Conservation (phyloP, 2,113 vertebrate genomes). For the Gadus chalcogrammus region DNA sequence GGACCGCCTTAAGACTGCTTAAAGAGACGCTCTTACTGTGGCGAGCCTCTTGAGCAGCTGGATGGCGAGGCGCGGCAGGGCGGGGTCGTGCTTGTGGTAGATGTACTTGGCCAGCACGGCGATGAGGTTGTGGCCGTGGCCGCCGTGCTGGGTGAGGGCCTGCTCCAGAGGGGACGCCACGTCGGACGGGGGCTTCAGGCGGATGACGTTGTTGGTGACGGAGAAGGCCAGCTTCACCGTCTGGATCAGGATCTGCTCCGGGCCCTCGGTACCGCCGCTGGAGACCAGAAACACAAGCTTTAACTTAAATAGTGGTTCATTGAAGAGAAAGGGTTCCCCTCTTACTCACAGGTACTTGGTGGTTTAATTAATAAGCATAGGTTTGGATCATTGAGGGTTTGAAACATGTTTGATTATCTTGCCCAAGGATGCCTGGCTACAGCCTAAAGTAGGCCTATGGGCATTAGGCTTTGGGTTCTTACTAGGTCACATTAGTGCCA, state of each 20-base stretch:
- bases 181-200: slow-evolving; percentile 86
- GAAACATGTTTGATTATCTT: too few species aligned
- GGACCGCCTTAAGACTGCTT: too few species aligned
- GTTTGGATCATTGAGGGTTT: too few species aligned
- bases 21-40: slow-evolving; percentile 69
- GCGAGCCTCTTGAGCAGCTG: slow-evolving; percentile 94
- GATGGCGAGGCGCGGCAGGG: slow-evolving; percentile 91
- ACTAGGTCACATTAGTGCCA: too few species aligned
- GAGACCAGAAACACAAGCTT: neutral
- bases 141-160: slow-evolving; percentile 92
- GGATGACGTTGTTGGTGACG: slow-evolving; percentile 93
- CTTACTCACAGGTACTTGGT: neutral
- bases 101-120: slow-evolving; percentile 96
- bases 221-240: slow-evolving; percentile 96
- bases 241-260: slow-evolving; percentile 93
- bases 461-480: too few species aligned
- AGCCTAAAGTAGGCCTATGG: too few species aligned
- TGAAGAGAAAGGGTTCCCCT: neutral
- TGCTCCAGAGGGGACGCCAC: slow-evolving; percentile 89
- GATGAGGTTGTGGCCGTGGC: slow-evolving; percentile 94
- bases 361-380: neutral
- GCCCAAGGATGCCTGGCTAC: too few species aligned
- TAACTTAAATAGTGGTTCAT: neutral
- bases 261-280: slow-evolving; percentile 86
- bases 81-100: slow-evolving; percentile 95